These are phyloP conservation scores for Zalophus californianus DNA, from an alignment of 2,797 vertebrate genomes.

Conservation along the genomic window DNA sequence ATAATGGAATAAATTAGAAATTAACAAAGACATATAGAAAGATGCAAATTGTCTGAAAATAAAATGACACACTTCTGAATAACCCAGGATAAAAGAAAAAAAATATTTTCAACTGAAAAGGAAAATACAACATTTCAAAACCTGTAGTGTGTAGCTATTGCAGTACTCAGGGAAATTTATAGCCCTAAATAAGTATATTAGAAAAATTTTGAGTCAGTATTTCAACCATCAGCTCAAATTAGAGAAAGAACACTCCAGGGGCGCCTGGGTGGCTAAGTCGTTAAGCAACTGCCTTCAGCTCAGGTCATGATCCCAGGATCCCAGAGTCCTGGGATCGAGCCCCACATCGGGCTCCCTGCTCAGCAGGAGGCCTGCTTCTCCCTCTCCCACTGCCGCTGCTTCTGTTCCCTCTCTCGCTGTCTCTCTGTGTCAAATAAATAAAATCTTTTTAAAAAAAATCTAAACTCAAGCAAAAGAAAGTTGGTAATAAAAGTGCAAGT, in stretches of 20 bases:
- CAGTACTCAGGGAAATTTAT: not conserved
- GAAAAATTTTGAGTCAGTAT: not conserved
- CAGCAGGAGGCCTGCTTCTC: no score
- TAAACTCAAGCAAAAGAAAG: not conserved
- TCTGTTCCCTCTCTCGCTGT: no score
- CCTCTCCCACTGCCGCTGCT: no score
- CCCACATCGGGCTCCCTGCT: no score
- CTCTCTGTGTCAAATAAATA: no score
- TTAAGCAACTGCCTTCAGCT: no score
- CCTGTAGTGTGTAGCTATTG: not conserved
- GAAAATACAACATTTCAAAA: not conserved
- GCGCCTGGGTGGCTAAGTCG: no score
- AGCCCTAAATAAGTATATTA: not conserved
- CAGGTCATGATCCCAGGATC: no score
- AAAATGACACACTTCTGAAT: not conserved
- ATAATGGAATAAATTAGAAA: not conserved
- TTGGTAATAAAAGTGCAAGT: not conserved
- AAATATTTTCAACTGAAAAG: not conserved
- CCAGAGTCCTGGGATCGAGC: no score
- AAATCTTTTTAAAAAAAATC: no score
- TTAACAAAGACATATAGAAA: not conserved
- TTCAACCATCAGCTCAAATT: not conserved
- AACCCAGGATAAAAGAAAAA: not conserved
- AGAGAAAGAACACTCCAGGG: not conserved
- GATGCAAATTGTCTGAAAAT: not conserved